Conservation (phyloP, 2,888 invertebrate genomes). For the Caenorhabditis wallacei region DNA sequence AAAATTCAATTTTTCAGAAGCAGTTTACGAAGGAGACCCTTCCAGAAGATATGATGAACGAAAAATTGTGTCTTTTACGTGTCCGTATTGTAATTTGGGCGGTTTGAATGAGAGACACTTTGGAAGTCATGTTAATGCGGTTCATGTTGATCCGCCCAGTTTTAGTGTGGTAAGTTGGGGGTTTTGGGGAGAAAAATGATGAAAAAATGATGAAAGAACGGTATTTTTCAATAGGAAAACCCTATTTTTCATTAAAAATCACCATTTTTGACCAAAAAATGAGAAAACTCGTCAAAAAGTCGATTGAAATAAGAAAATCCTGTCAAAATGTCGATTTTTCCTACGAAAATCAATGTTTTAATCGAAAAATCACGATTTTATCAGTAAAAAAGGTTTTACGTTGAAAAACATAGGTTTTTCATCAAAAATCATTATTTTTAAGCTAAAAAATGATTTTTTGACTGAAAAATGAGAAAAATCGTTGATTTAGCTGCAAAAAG, state of each 20-base stretch:
- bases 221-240: background rate
- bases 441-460: too few species aligned
- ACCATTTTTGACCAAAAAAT: background rate
- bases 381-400: too few species aligned
- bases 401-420: too few species aligned
- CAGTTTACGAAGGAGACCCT: slow-evolving; percentile 96
- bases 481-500: too few species aligned
- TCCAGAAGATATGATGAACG: slow-evolving; percentile 91
- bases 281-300: background rate
- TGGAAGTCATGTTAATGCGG: slow-evolving; percentile 88
- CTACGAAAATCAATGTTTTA: too few species aligned
- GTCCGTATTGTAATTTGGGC: slow-evolving; percentile 95
- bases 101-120: slow-evolving; percentile 95
- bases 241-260: background rate
- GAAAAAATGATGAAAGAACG: background rate
- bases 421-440: too few species aligned
- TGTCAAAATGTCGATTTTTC: too few species aligned
- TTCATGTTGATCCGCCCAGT: slow-evolving; percentile 93
- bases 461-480: too few species aligned
- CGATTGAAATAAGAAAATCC: background rate
- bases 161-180: slow-evolving; percentile 87
- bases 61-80: slow-evolving; percentile 90
- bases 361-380: too few species aligned
- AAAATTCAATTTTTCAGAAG: slow-evolving; percentile 89
- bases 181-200: background rate